Conservation (phyloP, 2,113 vertebrate genomes). For the Dendropsophus ebraccatus region DNA sequence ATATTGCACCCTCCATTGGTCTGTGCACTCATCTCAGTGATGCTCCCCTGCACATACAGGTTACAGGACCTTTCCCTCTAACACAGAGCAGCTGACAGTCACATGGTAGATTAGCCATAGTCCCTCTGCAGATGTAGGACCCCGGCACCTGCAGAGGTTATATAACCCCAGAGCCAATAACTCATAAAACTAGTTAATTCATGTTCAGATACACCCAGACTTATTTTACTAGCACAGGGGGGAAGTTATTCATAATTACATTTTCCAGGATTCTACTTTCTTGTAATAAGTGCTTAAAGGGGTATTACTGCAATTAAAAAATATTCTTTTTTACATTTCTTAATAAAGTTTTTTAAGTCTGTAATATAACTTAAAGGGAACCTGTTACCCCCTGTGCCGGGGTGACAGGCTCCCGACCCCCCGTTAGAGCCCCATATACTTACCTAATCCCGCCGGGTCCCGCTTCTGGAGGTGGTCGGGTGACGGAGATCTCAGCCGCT, state of each 20-base stretch:
- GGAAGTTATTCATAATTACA: constrained; percentile 32
- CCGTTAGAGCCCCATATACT: too few relatives aligned
- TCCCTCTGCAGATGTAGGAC: constrained; percentile 3
- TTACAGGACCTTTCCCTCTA: not conserved
- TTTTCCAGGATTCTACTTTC: constrained; percentile 1
- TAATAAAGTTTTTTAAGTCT: too few relatives aligned
- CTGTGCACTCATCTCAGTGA: not conserved
- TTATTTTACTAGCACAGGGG: constrained; percentile 26
- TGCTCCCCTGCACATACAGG: not conserved
- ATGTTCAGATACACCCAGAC: not conserved
- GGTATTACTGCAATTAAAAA: too few relatives aligned
- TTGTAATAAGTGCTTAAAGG: too few relatives aligned
- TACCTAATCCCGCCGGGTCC: too few relatives aligned
- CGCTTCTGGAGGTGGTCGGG: too few relatives aligned
- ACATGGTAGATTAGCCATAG: not conserved
- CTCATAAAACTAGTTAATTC: constrained; percentile 28
- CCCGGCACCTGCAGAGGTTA: constrained; percentile 21
- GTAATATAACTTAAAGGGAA: too few relatives aligned
- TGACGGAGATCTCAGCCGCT: too few relatives aligned
- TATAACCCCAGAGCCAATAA: constrained; percentile 20
- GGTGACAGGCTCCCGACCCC: too few relatives aligned
- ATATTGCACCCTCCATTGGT: not conserved
- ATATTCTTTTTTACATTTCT: too few relatives aligned
- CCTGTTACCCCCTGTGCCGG: too few relatives aligned
- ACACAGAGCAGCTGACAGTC: too few relatives aligned